These are phyloP conservation scores for Crotalus helleri DNA, from an alignment of 2,113 vertebrate species.

Conservation along the genomic window DNA sequence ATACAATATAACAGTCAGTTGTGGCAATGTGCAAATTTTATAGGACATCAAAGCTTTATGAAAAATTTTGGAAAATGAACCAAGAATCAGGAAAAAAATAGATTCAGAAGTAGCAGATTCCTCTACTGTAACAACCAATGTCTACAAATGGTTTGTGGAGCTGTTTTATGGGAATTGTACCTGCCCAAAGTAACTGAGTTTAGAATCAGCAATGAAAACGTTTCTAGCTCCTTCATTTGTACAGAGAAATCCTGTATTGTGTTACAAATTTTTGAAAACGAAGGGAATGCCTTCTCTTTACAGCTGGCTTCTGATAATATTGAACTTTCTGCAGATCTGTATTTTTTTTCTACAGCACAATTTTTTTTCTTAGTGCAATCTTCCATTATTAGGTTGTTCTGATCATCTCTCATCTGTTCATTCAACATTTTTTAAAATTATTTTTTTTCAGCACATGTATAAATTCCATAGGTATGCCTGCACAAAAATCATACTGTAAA, in stretches of 20 bases:
- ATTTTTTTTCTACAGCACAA: neutral
- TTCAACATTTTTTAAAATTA: neutral
- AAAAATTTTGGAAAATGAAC: neutral
- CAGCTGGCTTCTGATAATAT: neutral
- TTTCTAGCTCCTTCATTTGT: neutral
- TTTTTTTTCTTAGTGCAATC: neutral
- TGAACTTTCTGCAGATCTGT: neutral
- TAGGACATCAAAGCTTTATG: neutral
- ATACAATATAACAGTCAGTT: neutral
- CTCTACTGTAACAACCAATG: neutral
- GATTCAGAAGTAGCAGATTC: neutral
- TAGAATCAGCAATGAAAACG: neutral
- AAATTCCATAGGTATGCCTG: neutral
- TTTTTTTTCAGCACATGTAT: neutral
- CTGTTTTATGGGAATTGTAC: neutral
- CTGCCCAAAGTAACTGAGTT: neutral
- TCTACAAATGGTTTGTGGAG: neutral
- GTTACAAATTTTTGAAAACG: neutral
- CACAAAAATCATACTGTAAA: neutral
- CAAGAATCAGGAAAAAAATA: neutral
- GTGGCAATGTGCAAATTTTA: neutral
- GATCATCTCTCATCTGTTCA: neutral
- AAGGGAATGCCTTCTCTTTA: neutral
- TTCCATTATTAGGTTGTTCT: neutral
- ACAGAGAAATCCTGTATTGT: neutral